Evolutionary conservation across 2,113 vertebrate genomes (phyloP).

Genomic region (Bufo gargarizans): DNA sequence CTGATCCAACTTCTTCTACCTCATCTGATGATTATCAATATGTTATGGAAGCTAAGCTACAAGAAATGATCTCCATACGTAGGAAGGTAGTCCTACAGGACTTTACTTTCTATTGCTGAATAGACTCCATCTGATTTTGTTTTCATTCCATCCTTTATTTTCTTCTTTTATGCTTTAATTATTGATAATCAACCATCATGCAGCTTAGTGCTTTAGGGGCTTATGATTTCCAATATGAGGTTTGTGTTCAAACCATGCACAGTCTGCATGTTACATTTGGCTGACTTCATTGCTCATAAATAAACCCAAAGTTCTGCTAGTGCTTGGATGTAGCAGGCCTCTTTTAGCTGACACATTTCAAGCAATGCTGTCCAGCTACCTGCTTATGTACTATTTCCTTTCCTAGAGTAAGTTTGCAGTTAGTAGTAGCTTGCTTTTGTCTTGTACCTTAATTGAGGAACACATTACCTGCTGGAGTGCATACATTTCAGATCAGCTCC

Average conservation of each 20-base stretch:
- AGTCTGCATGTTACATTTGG: conserved; percentile 87
- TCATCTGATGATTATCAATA: conserved; percentile 97
- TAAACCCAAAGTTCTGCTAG: conserved; percentile 79
- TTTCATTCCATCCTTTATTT: conserved; percentile 74
- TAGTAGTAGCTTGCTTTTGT: conserved; percentile 85
- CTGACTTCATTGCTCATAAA: conserved; percentile 86
- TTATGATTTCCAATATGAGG: conserved; percentile 80
- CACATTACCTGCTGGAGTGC: conserved; percentile 14
- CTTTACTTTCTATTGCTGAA: conserved; percentile 86
- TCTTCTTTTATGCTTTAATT: conserved; percentile 74
- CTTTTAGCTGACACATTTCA: conserved; percentile 84
- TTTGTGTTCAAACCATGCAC: conserved; percentile 84
- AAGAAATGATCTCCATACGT: conserved; percentile 97
- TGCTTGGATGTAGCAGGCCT: conserved; percentile 82
- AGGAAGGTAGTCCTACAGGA: conserved; percentile 96
- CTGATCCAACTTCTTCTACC: conserved; percentile 93
- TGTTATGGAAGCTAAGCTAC: conserved; percentile 98
- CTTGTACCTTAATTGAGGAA: conserved; percentile 74
- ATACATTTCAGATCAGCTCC: conserved; percentile 64
- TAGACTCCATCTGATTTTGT: conserved; percentile 82
- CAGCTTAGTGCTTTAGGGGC: conserved; percentile 83
- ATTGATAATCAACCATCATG: conserved; percentile 85
- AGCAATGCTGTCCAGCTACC: conserved; percentile 86
- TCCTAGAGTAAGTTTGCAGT: conserved; percentile 75
- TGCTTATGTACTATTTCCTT: conserved; percentile 75